A percentile compares a stretch with the other conserved stretches of the same genome.
These are phyloP conservation scores for Anaspis maculata DNA, from an alignment of 2,888 invertebrate genomes.

Conservation along the genomic window DNA sequence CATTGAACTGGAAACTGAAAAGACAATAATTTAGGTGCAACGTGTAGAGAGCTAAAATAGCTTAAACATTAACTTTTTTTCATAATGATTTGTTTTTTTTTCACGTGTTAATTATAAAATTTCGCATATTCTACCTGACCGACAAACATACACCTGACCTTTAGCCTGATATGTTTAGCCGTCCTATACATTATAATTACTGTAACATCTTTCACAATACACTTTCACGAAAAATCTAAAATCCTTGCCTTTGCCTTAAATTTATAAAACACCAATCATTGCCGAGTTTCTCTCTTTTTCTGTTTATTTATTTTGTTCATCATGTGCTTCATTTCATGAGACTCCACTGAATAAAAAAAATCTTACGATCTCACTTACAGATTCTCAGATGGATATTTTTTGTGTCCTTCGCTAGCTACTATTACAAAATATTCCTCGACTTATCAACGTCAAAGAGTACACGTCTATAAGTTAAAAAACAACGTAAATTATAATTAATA, in stretches of 20 bases:
- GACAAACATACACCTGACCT: conserved; percentile 20
- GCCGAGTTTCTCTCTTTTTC: too few relatives aligned
- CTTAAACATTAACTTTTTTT: conserved; percentile 15
- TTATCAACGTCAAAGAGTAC: too few relatives aligned
- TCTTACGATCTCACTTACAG: conserved; percentile 35
- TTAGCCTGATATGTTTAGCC: conserved; percentile 28
- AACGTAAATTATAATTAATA: conserved; percentile 36
- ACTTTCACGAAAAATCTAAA: conserved; percentile 23
- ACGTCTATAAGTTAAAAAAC: conserved; percentile 37
- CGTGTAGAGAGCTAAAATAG: conserved; percentile 33
- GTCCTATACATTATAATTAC: conserved; percentile 1
- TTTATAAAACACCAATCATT: too few relatives aligned
- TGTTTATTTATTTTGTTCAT: too few relatives aligned
- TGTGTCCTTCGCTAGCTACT: conserved; percentile 24
- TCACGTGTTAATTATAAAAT: conserved; percentile 11
- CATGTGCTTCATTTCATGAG: conserved; percentile 4
- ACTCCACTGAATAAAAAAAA: conserved; percentile 4
- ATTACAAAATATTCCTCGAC: too few relatives aligned
- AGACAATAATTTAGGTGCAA: conserved; percentile 20
- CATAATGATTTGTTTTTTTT: neutral
- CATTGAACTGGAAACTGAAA: conserved; percentile 21
- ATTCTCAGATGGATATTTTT: conserved; percentile 25
- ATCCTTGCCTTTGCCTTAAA: too few relatives aligned
- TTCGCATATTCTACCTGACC: conserved; percentile 13
- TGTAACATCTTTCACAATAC: conserved; percentile 22